Base-by-base conservation (phyloP, 1,140 invertebrate genomes). In the Zaprionus camerounensis region DNA sequence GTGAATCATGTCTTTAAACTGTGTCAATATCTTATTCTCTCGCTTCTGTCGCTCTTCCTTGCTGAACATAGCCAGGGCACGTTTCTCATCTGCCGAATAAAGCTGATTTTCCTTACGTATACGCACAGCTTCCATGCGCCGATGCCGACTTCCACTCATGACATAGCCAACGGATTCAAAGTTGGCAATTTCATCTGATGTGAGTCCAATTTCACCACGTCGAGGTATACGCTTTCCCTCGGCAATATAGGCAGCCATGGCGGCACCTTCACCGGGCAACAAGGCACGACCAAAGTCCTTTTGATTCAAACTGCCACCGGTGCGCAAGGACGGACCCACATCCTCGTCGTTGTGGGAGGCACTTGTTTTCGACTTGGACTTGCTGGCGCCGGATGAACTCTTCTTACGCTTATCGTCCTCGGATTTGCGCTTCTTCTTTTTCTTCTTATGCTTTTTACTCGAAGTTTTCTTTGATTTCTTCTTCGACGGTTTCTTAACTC, bases 101-200 rank as follows among this genome's bases (percentile, higher is more conserved):
- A 99, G 99, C 94, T 99, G 98, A 94, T 99, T 99, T 94, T 99
- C 99, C 92, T 99, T 99, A 80, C 99, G 95, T 59, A 99, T 96
- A 94, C 99, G 97, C 2, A 99, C 99, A 84, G 99, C 99, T 94
- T 99, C 99, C 99, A 99, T 99, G 71, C 99, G 96, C 12, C 99
- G 96, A 95, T 99, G 99, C 88, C 99, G 96, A 87, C 98, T 99
- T 24, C 99, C 99, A 93, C 98, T 99, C 99, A 99, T 99, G 1
- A 99, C 99, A 90, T 97, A 98, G 15, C 99, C 99, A 15, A 98
- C 97, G n/a, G 96, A 94, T 93, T 99, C 99, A 93, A 97, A 99
- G 0, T 95, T 93, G 1, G 96, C 96, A 56, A 99, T 99, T 94
- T 99, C 98, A 51, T 99, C 96, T 0, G 97, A 98, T 0, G 98